Evolutionary conservation across 2,113 vertebrate species (phyloP), one percentile per base, ranked within the genome.

Genomic region (Hiodon tergisus): DNA sequence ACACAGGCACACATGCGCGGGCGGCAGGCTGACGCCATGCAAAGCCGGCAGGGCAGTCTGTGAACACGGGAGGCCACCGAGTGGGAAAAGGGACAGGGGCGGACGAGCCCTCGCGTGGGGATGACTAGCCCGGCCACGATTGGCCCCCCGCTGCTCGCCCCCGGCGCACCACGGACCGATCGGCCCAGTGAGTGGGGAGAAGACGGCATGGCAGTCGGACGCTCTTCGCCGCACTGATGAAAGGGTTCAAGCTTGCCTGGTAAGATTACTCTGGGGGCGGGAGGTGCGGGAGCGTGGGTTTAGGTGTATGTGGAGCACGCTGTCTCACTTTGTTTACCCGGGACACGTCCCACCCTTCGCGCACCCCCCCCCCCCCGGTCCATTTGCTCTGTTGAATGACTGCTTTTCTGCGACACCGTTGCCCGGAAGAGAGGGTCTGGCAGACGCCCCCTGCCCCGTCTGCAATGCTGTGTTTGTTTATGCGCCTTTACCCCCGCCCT

Each of bases 191-290:
- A 80, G 85, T 17, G 90, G 91, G 89, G 88, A 87, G 86, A 87
- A 83, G 83, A 88, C 81, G 86, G 86, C 81, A 67, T 80, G 85
- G 91, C 84, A 87, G 80, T 71, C 82, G 89, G 88, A 83, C 89
- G 83, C 73, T 84, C 81, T 83, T 82, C 83, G 81, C 90, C 88
- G 92, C 90, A 89, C 92, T 91, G 81, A 95, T 95, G 94, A 95
- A 92, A 93, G 93, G 94, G 86, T 95, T 95, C 92, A 94, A 93
- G 91, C 93, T 95, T 53, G 93, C 93, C 89, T 95, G 94, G 94
- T 95, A 92, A 95, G 91, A 76, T 57, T 31, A 17, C 55, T 62
- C 61, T 10, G 48, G 53, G 62, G 5, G 9, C 46, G 62, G 16
- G 31, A 51, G 31, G 57, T 63, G 9, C 11, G 5, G 31, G 63